These are phyloP conservation scores for Hemibagrus wyckioides DNA, from an alignment of 2,113 vertebrate genomes.

Conservation along the genomic window DNA sequence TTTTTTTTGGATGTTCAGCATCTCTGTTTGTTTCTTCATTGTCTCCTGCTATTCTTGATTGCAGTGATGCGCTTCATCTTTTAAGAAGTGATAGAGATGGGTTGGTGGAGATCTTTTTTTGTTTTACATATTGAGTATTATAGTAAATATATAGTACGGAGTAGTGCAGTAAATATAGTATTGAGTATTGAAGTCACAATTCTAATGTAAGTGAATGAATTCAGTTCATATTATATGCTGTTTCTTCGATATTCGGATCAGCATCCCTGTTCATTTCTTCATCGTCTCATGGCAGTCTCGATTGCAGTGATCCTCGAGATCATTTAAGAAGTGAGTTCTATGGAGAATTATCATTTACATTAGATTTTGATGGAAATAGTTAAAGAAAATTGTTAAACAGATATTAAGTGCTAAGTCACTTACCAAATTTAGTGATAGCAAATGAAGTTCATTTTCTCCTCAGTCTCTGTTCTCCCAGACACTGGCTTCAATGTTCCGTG, in stretches of 20 bases:
- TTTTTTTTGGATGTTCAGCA: no score
- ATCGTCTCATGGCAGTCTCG: background rate
- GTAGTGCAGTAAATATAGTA: background rate
- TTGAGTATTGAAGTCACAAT: background rate
- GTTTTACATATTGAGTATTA: no score
- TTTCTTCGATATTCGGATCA: background rate
- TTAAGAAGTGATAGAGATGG: no score
- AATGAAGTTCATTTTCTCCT: conserved; percentile 25
- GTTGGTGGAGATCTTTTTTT: no score
- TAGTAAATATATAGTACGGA: no score
- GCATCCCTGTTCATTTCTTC: background rate
- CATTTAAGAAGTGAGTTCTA: background rate
- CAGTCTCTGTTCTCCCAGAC: conserved; percentile 27
- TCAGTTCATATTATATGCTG: background rate
- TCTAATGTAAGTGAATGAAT: background rate
- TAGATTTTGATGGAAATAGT: background rate
- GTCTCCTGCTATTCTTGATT: no score
- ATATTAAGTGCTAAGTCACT: background rate
- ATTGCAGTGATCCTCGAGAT: background rate
- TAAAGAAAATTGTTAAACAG: background rate
- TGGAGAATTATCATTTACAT: background rate
- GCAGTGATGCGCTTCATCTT: no score
- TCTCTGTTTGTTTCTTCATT: no score
- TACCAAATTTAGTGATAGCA: background rate
- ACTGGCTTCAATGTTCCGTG: background rate